Evolutionary conservation across 1,140 invertebrate species (phyloP), one percentile per base, ranked within the genome.

Genomic region (Dendroctonus ponderosae): DNA sequence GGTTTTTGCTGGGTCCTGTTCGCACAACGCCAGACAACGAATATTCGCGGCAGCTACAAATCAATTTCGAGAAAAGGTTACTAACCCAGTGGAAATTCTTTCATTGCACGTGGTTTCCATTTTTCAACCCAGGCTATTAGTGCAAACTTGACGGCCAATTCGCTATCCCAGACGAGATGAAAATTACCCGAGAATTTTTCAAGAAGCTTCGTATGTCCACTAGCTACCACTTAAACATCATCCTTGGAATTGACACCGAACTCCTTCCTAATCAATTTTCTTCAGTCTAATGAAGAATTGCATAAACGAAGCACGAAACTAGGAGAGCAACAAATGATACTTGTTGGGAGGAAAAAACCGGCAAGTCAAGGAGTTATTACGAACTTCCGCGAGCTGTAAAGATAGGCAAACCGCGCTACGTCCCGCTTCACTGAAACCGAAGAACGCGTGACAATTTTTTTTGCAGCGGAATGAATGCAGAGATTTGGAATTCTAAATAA

Each of bases 361-460:
- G 26, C n/a, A 58, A 65, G 26, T 58, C 53, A 40, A 58, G 40
- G 59, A 66, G 56, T 60, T 60, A 60, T 66, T 66, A 66, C 64
- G 52, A 40, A 65, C 63, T 65, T 66, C 57, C 64, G 54, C 54
- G 54, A 53, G 40, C 46, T 52, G 56, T 51, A 59, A 54, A 60
- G 62, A 64, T 56, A 56, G 43, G 50, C 50, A 53, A 53, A 53
- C 61, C 50, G 61, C 51, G 40, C 61, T 11, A 15, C 11, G 62
- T 64, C 52, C 62, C 62, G 62, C 62, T 64, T 64, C 52, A 64
- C 42, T 64, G 62, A 51, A 60, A 66, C 64, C 64, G 54, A 66
- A 66, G 64, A 59, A 66, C 64, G 56, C 64, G 64, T 66, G 64
- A 66, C 64, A 66, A 66, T 60, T 65, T 65, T 65, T 65, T 65